phyloP scores from a whole-genome alignment of 1,140 invertebrate species.

The Caerostris extrusa region DNA sequence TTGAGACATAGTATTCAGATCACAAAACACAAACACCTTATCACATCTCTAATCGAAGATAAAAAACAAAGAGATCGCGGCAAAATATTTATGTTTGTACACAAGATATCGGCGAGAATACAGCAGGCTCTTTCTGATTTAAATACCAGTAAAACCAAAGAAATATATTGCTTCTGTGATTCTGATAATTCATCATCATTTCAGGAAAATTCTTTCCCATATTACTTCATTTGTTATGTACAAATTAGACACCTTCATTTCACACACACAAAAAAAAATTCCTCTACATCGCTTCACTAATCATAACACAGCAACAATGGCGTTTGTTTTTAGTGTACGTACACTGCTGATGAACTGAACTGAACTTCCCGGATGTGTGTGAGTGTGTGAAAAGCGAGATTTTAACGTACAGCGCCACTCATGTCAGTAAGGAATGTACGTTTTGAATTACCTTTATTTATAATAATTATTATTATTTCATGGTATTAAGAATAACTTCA shows the following conservation, averaged over 20 bases:
- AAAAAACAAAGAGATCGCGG: background rate
- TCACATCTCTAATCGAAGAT: background rate
- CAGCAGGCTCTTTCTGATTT: slow-evolving; percentile 55
- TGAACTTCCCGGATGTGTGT: slow-evolving; percentile 58
- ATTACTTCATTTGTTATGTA: background rate
- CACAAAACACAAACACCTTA: background rate
- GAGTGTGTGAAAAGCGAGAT: background rate
- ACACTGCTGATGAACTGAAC: slow-evolving; percentile 36
- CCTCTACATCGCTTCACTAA: background rate
- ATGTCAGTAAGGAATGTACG: background rate
- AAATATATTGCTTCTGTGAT: background rate
- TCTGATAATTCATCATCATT: background rate
- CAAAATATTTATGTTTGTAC: slow-evolving; percentile 60
- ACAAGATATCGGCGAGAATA: slow-evolving; percentile 17
- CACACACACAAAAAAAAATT: background rate
- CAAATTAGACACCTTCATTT: background rate
- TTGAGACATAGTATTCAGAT: background rate
- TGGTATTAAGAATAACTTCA: no score
- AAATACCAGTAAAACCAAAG: slow-evolving; percentile 62
- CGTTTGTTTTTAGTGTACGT: slow-evolving; percentile 64
- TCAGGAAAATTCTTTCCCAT: background rate
- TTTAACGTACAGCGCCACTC: slow-evolving; percentile 6
- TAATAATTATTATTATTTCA: no score
- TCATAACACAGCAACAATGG: slow-evolving; percentile 56
- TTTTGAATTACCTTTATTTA: background rate